phyloP scores from a whole-genome alignment of 2,113 vertebrate species.

The Paramormyrops kingsleyae region DNA sequence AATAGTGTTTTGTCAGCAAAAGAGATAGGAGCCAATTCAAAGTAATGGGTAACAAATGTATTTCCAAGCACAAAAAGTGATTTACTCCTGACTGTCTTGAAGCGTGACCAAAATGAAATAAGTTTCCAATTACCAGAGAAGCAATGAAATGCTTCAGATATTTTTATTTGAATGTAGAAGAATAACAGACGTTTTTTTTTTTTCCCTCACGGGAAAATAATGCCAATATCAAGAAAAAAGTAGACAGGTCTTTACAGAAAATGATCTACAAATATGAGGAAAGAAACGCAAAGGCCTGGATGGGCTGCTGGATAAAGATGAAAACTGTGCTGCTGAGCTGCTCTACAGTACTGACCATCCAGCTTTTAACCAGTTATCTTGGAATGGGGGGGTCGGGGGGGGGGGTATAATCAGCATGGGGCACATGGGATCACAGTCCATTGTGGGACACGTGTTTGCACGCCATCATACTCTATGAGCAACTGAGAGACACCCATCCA shows the following conservation, averaged over 20 bases:
- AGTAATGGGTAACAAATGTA: neutral
- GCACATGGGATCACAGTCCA: neutral
- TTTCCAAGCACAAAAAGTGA: neutral
- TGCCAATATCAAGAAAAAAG: neutral
- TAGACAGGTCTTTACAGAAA: neutral
- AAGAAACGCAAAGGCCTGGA: neutral
- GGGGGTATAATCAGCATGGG: neutral
- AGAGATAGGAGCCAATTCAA: neutral
- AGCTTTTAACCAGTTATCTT: no score
- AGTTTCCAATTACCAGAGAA: neutral
- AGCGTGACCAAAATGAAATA: neutral
- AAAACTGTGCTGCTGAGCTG: neutral
- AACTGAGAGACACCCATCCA: neutral
- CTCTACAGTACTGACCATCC: neutral
- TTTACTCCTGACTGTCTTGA: neutral
- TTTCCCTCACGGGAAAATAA: neutral
- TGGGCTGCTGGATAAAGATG: neutral
- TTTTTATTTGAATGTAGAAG: constrained; percentile 1
- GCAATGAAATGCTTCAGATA: neutral
- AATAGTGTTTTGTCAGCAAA: neutral
- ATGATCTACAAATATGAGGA: neutral
- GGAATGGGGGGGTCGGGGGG: neutral
- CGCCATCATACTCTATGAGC: neutral
- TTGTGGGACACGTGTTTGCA: neutral
- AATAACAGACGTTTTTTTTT: neutral